Conservation (phyloP, 2,113 vertebrate genomes). For the Glareola pratincola region DNA sequence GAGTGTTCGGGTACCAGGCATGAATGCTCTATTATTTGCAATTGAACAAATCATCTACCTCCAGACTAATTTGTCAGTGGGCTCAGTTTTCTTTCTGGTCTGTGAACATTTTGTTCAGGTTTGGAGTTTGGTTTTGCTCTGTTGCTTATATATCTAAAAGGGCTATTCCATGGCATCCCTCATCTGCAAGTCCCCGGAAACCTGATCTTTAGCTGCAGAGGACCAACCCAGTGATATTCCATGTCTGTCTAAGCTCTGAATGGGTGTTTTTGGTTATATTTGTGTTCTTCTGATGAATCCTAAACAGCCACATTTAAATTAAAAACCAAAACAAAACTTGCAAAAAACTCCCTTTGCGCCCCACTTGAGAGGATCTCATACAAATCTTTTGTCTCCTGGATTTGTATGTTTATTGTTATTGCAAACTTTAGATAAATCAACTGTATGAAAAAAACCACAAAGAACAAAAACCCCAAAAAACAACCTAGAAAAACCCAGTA, state of each 20-base stretch:
- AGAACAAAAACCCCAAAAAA: not conserved
- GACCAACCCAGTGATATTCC: not conserved
- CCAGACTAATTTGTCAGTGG: not conserved
- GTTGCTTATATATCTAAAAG: not conserved
- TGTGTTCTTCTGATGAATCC: not conserved
- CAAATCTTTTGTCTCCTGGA: not conserved
- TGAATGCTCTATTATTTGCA: not conserved
- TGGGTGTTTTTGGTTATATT: not conserved
- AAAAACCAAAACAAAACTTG: not conserved
- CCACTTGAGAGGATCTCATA: not conserved
- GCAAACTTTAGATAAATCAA: not conserved
- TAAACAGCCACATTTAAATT: not conserved
- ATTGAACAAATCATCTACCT: not conserved
- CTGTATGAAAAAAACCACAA: not conserved
- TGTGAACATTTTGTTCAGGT: not conserved
- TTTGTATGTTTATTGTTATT: not conserved
- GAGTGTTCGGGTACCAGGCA: not conserved
- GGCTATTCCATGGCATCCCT: not conserved
- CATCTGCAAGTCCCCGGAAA: not conserved
- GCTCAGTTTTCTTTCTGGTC: not conserved
- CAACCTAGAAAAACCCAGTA: not conserved
- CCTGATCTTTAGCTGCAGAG: not conserved
- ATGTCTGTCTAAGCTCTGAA: not conserved
- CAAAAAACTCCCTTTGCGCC: not conserved
- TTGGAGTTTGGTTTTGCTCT: not conserved